Percentiles rank a stretch among this genome's conserved stretches.
Evolutionary conservation across 2,888 invertebrate genomes (phyloP).

Genomic region (Macropis europaea): DNA sequence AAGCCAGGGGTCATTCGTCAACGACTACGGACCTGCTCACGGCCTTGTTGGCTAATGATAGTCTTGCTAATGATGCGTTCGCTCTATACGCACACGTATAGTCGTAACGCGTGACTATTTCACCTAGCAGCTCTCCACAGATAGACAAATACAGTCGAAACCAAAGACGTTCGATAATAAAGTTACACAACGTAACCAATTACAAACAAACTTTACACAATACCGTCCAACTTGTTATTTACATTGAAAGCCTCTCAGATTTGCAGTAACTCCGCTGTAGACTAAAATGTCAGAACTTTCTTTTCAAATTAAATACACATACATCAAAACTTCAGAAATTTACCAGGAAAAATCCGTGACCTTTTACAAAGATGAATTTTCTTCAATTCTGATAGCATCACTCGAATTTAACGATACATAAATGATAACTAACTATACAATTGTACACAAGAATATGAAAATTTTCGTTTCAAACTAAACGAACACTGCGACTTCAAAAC

Average conservation of each 20-base stretch:
- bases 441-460: too few species aligned
- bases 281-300: too few species aligned
- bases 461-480: too few species aligned
- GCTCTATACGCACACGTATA: slow-evolving; percentile 67
- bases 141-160: slow-evolving; percentile 3
- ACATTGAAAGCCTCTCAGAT: too few species aligned
- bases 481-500: too few species aligned
- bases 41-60: slow-evolving; percentile 79
- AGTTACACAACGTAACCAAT: slow-evolving; percentile 16
- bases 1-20: slow-evolving; percentile 8
- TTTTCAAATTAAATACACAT: too few species aligned
- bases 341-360: too few species aligned
- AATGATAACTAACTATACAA: too few species aligned
- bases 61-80: slow-evolving; percentile 78
- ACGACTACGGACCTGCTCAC: slow-evolving; percentile 72
- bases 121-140: slow-evolving; percentile 64
- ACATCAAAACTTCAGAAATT: too few species aligned
- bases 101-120: slow-evolving; percentile 57
- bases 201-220: background rate
- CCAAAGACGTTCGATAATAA: slow-evolving; percentile 17
- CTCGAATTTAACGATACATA: background rate
- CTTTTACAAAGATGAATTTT: too few species aligned
- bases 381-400: too few species aligned
- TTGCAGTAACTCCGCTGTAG: too few species aligned
- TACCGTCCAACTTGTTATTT: background rate